Percentiles rank a stretch among this genome's conserved stretches.
phyloP scores from a whole-genome alignment of 2,888 invertebrate species.

The Herminia tarsipennalis region DNA sequence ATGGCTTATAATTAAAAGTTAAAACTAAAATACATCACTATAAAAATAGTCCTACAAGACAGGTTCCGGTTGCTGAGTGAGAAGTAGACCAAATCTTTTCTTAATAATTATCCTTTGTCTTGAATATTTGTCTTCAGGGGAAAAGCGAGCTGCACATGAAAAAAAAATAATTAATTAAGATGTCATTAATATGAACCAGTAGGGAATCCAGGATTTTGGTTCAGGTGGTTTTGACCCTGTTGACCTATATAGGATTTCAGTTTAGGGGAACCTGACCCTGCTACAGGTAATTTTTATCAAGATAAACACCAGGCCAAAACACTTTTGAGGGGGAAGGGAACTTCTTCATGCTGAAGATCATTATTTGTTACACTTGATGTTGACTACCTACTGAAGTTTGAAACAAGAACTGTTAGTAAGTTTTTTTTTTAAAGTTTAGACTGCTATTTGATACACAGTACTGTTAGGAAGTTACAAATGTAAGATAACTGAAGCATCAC shows the following conservation, averaged over 20 bases:
- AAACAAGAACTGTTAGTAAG: not conserved
- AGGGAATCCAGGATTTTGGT: not conserved
- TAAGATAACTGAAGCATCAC: not conserved
- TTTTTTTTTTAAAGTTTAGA: too few relatives aligned
- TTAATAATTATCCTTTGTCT: conserved; percentile 95
- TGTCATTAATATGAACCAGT: not conserved
- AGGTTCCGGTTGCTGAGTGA: conserved; percentile 93
- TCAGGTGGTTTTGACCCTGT: too few relatives aligned
- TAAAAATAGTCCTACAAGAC: conserved; percentile 7
- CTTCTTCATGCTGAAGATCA: too few relatives aligned
- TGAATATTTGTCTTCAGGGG: conserved; percentile 97
- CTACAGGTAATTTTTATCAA: not conserved
- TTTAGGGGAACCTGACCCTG: too few relatives aligned
- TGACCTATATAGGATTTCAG: too few relatives aligned
- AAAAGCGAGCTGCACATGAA: conserved; percentile 92
- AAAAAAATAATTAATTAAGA: not conserved
- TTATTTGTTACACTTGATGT: too few relatives aligned
- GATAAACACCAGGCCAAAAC: not conserved
- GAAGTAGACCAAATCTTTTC: conserved; percentile 94
- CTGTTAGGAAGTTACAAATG: too few relatives aligned
- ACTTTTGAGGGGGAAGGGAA: not conserved
- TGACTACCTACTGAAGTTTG: not conserved
- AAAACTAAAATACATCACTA: not conserved
- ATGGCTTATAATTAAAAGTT: conserved; percentile 20
- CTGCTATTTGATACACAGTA: too few relatives aligned